These are phyloP conservation scores for Sycobia sp. DNA, from an alignment of 1,140 invertebrate species.

Conservation along the genomic window DNA sequence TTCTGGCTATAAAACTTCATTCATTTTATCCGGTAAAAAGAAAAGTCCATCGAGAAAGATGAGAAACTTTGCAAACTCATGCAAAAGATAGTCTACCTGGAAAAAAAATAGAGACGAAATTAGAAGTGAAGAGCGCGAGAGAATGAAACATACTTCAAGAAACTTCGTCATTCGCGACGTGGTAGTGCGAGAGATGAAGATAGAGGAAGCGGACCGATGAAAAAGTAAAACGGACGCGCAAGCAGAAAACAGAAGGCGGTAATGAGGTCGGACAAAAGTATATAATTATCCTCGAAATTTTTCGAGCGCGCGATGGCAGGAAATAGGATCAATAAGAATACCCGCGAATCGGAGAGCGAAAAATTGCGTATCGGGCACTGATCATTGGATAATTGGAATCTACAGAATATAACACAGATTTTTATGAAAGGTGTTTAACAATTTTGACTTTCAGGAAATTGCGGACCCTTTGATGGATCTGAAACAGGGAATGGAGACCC, in stretches of 20 bases:
- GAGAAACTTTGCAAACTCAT: conserved; percentile 17
- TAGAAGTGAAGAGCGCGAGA: too few relatives aligned
- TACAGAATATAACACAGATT: too few relatives aligned
- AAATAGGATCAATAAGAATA: too few relatives aligned
- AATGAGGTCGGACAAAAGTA: too few relatives aligned
- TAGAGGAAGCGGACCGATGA: too few relatives aligned
- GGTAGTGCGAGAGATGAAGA: too few relatives aligned
- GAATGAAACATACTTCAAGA: not conserved
- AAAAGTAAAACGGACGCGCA: conserved; percentile 11
- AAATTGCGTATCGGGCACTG: too few relatives aligned
- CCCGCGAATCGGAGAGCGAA: too few relatives aligned
- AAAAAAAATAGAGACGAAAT: not conserved
- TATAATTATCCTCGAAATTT: too few relatives aligned
- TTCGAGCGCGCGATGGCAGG: too few relatives aligned
- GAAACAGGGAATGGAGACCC: conserved; percentile 92
- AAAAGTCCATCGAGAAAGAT: not conserved
- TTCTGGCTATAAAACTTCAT: conserved; percentile 3
- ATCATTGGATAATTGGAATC: too few relatives aligned
- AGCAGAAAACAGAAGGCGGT: not conserved
- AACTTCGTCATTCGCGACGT: conserved; percentile 17
- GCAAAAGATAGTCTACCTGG: conserved; percentile 1
- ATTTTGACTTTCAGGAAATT: conserved; percentile 79
- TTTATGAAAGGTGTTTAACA: too few relatives aligned
- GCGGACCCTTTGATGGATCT: conserved; percentile 98
- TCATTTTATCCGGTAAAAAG: not conserved